Conservation (phyloP, 1,140 invertebrate species). For the Hestina assimilis region DNA sequence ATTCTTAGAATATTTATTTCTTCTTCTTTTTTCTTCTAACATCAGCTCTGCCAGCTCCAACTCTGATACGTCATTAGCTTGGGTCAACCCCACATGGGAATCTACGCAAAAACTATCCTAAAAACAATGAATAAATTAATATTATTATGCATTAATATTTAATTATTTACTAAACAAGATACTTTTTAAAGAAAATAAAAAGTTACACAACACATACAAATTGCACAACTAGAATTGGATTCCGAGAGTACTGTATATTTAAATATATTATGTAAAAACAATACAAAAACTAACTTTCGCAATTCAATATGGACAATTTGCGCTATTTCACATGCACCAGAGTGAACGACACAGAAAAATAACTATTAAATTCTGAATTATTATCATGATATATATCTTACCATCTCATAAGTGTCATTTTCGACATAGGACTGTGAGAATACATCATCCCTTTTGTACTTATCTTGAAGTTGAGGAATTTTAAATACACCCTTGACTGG, state of each 20-base stretch:
- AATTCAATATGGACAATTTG: too few species aligned
- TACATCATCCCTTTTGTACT: conserved; percentile 47
- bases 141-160: not conserved
- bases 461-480: conserved; percentile 59
- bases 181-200: too few species aligned
- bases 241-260: too few species aligned
- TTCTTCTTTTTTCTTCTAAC: conserved; percentile 55
- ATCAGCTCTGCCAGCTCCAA: conserved; percentile 68
- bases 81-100: conserved; percentile 64
- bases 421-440: conserved; percentile 68
- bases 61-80: conserved; percentile 62
- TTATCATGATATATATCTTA: too few species aligned
- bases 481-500: conserved; percentile 70
- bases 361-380: not conserved
- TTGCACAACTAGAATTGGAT: too few species aligned
- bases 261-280: too few species aligned
- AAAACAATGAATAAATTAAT: conserved; percentile 17
- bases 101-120: conserved; percentile 76
- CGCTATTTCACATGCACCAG: too few species aligned
- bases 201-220: too few species aligned
- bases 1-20: conserved; percentile 37
- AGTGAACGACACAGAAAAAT: too few species aligned
- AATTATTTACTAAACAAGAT: not conserved
- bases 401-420: conserved; percentile 69
- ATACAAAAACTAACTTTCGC: too few species aligned